A percentile compares a stretch with the other conserved stretches of the same genome.
Conservation (phyloP, 1,140 invertebrate genomes). For the Drosophila biarmipes region DNA sequence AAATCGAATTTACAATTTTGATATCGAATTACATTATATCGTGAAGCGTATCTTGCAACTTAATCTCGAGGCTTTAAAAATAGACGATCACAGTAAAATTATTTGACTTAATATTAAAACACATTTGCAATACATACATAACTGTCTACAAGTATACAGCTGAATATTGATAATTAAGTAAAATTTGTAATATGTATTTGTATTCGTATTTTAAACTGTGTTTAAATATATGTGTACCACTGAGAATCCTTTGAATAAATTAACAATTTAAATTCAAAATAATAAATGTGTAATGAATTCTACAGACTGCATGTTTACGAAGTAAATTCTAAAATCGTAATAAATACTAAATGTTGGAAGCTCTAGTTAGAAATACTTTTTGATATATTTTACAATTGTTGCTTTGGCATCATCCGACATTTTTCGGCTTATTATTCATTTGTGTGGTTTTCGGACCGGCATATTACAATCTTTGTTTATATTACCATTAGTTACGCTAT, state of each 20-base stretch:
- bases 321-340: no score
- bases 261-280: conserved; percentile 41
- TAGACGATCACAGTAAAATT: conserved; percentile 38
- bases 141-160: conserved; percentile 23
- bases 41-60: conserved; percentile 15
- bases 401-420: no score
- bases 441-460: no score
- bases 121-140: conserved; percentile 23
- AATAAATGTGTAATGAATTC: not conserved
- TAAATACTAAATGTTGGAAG: no score
- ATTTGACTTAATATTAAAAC: not conserved
- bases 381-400: no score
- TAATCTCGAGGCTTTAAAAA: conserved; percentile 44
- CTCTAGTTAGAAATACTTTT: no score
- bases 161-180: conserved; percentile 31
- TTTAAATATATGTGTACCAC: conserved; percentile 57
- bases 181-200: conserved; percentile 42
- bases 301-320: no score
- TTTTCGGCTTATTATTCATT: no score
- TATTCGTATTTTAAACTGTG: conserved; percentile 46
- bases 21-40: conserved; percentile 32
- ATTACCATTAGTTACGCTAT: not conserved
- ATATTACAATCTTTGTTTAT: not conserved
- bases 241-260: conserved; percentile 59
- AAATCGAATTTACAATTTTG: conserved; percentile 64